Base-by-base conservation (phyloP, 2,797 vertebrate genomes). In the Hyperoplus immaculatus region DNA sequence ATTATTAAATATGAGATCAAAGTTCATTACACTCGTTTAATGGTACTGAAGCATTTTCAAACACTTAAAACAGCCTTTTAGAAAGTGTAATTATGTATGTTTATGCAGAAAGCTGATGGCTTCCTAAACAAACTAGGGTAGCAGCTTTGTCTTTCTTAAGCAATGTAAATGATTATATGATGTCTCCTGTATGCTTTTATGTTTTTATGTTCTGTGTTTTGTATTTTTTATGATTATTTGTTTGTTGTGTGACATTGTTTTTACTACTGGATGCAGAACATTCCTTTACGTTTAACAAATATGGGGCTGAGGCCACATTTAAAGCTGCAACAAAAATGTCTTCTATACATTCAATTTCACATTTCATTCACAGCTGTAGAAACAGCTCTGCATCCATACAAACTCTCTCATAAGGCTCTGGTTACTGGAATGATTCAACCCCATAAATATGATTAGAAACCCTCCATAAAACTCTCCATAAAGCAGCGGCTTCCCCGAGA, bases 371-470 rank as follows among this genome's bases (percentile, higher is more conserved):
- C 11, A 36, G 49, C n/a, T 55, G 29, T 70, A 56, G 75, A 74
- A 61, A 61, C 12, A 63, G 14, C 41, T 58, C 8, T 49, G 18
- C 58, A 50, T 61, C 10, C 14, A 15, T 36, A 29, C 14, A 55
- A 72, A 72, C 60, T 60, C 42, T 46, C 51, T 8, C n/a, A 39
- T 16, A 6, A 63, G 6, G 11, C 41, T 78, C 51, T 64, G 49
- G 38, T 42, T 55, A 29, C 42, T 49, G 12, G 53, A 73, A 38
- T 36, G n/a, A 81, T 55, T 63, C 53, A 15, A 46, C 8, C 59
- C 43, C 29, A 59, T 73, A 77, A 66, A 81, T 69, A 53, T 71
- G 77, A 83, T 82, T 47, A 65, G 63, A 81, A 63, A 76, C 75
- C 55, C 15, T 46, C 21, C 39, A 53, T 84, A 71, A 82, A 83